Conservation (phyloP, 2,113 vertebrate genomes). For the Rhabdornis inornatus region DNA sequence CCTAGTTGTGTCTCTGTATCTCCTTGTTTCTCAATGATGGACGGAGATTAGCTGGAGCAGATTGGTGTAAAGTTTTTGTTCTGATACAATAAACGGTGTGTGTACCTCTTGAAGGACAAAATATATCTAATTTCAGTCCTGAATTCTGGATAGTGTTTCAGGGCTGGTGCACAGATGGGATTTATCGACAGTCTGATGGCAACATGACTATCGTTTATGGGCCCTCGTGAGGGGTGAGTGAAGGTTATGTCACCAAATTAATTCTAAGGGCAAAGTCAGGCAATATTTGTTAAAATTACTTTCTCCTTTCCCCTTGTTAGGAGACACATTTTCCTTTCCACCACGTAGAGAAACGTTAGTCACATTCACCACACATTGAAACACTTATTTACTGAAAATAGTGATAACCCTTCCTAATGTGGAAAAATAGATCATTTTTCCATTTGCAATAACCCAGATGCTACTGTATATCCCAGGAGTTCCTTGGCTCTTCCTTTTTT, state of each 20-base stretch:
- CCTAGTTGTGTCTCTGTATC: not conserved
- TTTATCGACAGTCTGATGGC: not conserved
- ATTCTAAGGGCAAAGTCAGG: not conserved
- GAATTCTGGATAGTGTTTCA: not conserved
- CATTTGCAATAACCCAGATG: not conserved
- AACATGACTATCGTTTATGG: not conserved
- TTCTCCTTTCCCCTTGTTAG: not conserved
- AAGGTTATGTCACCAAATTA: not conserved
- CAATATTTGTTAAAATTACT: not conserved
- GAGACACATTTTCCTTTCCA: not conserved
- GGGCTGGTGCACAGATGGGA: not conserved
- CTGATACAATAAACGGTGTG: accelerated
- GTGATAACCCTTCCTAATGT: not conserved
- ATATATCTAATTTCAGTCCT: not conserved
- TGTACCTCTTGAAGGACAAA: not conserved
- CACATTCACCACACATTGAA: not conserved
- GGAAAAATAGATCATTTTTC: not conserved
- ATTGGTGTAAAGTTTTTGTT: not conserved
- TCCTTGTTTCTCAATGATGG: not conserved
- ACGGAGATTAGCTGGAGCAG: not conserved
- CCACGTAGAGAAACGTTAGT: not conserved
- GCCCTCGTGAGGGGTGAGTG: not conserved
- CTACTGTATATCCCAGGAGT: not conserved
- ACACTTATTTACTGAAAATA: not conserved
- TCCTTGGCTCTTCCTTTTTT: not conserved